phyloP scores from a whole-genome alignment of 2,797 vertebrate genomes.

The Sandelia bainsii region DNA sequence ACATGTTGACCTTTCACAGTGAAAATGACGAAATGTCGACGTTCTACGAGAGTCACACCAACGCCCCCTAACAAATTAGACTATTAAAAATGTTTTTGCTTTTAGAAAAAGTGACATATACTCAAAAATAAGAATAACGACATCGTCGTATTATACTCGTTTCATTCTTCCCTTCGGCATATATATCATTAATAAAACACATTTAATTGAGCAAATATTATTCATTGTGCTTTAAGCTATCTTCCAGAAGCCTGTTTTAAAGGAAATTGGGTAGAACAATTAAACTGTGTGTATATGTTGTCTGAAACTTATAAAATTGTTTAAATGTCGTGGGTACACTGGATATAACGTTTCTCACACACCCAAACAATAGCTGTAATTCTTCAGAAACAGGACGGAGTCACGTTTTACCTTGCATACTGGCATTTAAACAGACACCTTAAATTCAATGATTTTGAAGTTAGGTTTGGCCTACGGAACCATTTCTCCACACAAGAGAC shows the following conservation, averaged over 20 bases:
- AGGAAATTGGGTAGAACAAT: background rate
- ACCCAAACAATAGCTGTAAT: accelerated
- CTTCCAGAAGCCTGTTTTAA: too few relatives aligned
- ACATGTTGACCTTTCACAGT: background rate
- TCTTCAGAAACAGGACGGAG: background rate
- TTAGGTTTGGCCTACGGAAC: slow-evolving; percentile 7
- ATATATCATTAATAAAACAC: background rate
- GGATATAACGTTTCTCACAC: too few relatives aligned
- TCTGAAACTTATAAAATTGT: background rate
- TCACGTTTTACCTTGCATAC: background rate
- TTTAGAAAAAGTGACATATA: accelerated
- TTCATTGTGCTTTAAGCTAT: background rate
- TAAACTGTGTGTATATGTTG: accelerated
- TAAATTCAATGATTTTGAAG: background rate
- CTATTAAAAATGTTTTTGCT: accelerated
- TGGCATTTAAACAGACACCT: background rate
- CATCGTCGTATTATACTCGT: accelerated
- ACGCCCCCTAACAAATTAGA: background rate
- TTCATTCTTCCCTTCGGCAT: background rate
- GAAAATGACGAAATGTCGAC: background rate
- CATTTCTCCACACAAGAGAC: background rate
- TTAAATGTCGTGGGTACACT: background rate
- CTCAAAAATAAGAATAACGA: accelerated
- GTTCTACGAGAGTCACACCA: background rate
- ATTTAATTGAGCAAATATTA: background rate